phyloP scores from a whole-genome alignment of 92 coral and sea anemone species.

The Nematostella vectensis region DNA sequence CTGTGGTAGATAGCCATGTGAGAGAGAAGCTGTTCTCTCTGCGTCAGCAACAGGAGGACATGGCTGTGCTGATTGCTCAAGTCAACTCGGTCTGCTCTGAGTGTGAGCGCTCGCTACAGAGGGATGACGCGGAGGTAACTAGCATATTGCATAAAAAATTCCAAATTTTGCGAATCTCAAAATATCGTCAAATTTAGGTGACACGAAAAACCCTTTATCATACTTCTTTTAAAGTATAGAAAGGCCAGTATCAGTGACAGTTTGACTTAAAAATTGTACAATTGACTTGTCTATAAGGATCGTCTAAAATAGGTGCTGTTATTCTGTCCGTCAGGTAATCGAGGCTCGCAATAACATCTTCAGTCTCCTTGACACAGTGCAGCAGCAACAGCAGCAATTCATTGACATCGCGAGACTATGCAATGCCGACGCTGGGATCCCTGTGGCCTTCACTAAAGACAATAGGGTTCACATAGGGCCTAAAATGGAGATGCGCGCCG shows the following conservation, averaged over 20 bases:
- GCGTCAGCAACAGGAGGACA: slow-evolving; percentile 97
- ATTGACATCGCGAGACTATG: slow-evolving; percentile 85
- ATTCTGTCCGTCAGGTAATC: slow-evolving; percentile 71
- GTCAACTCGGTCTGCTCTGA: slow-evolving; percentile 83
- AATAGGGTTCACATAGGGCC: slow-evolving; percentile 97
- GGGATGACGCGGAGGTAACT: slow-evolving; percentile 90
- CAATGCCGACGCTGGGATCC: slow-evolving; percentile 87
- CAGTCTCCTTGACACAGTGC: slow-evolving; percentile 86
- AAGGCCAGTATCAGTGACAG: too few species aligned
- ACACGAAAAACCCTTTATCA: too few species aligned
- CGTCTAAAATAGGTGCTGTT: too few species aligned
- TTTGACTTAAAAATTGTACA: too few species aligned
- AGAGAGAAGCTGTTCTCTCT: slow-evolving; percentile 86
- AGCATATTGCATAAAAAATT: background rate
- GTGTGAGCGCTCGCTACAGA: slow-evolving; percentile 86
- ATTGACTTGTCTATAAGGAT: too few species aligned
- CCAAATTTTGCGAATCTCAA: background rate
- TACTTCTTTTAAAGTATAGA: too few species aligned
- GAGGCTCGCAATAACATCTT: slow-evolving; percentile 83
- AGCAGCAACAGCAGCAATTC: slow-evolving; percentile 96
- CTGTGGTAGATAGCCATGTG: slow-evolving; percentile 89
- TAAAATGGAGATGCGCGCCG: slow-evolving; percentile 99
- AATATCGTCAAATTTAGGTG: too few species aligned
- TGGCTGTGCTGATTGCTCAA: slow-evolving; percentile 92
- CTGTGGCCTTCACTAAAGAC: slow-evolving; percentile 97